Percentiles rank a stretch among this genome's conserved stretches.
Evolutionary conservation across 2,888 invertebrate species (phyloP).

Genomic region (Melitaea athalia): DNA sequence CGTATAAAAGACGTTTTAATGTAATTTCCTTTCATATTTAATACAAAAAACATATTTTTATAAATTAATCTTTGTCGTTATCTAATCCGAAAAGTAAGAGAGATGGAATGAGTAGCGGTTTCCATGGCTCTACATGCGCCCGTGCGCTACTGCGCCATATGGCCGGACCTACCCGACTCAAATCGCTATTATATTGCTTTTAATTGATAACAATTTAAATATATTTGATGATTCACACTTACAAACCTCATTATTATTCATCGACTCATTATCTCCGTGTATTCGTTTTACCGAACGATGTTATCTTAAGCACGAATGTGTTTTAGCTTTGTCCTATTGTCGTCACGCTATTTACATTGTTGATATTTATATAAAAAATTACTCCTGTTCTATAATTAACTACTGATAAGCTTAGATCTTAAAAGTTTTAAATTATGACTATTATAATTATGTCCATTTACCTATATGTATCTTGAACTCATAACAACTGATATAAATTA

Average conservation of each 20-base stretch:
- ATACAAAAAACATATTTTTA: too few relatives aligned
- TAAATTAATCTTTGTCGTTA: too few relatives aligned
- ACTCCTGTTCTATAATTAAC: background rate
- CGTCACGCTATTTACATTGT: conserved; percentile 63
- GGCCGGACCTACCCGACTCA: conserved; percentile 71
- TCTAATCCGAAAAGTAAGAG: background rate
- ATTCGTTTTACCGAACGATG: conserved; percentile 72
- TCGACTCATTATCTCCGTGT: conserved; percentile 79
- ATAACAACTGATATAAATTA: too few relatives aligned
- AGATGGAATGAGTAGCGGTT: conserved; percentile 9
- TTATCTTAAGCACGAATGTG: conserved; percentile 75
- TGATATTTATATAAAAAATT: conserved; percentile 8
- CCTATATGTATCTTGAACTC: too few relatives aligned
- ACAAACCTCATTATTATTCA: conserved; percentile 80
- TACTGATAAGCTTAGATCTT: conserved; percentile 1
- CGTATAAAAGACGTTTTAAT: background rate
- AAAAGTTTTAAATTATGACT: conserved; percentile 6
- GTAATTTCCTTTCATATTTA: too few relatives aligned
- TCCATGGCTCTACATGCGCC: conserved; percentile 57
- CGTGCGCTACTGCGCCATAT: conserved; percentile 72
- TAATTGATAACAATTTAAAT: conserved; percentile 83
- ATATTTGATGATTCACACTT: conserved; percentile 83
- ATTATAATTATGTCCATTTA: too few relatives aligned
- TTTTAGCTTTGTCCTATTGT: conserved; percentile 74
- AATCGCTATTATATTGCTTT: conserved; percentile 83